Base-by-base conservation (phyloP, 2,888 invertebrate genomes). In the Notodonta dromedarius region DNA sequence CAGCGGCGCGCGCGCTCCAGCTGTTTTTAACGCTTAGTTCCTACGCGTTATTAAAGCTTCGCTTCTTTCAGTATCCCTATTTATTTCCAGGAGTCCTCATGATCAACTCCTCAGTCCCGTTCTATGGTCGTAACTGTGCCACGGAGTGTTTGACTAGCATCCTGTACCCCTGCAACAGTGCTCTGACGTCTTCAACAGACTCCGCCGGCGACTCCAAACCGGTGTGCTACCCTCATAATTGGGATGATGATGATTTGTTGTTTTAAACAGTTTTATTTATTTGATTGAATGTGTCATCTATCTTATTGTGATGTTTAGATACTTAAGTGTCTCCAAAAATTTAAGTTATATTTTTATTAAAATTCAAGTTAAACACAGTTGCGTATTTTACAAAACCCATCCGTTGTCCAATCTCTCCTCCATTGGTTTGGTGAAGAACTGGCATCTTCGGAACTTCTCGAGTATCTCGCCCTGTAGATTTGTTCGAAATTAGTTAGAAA, bases 391-490 rank as follows among this genome's bases (percentile, higher is more conserved):
- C 70, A 93, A 84, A 73, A 91, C 93, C 93, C 93, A 94, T 14
- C 92, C 93, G 55, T 87, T 76, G 59, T 94, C 93, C 69, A 94
- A 59, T 63, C 94, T 79, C 63, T 93, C 94, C 67, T 87, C 90
- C 91, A 93, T 92, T 7, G 94, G 92, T 63, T 86, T 93, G 2
- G 93, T 90, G 60, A 94, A 91, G 70, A 88, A 82, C 67, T 92
- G 92, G 66, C 87, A 88, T 71, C 89, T 79, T 59, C 93, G 83
- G 70, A 94, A 94, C 69, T 93, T 93, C 68, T 93, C 91, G 63
- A 94, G 79, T 65, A 94, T 92, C 77, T 93, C 94, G 7, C 88
- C 89, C 94, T 94, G 78, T n/a, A 82, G 83, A 64, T 24, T 59
- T 52, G 5, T 54, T 58, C 44, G 2, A 35, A 35, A 35, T 35